Base-by-base conservation (phyloP, 2,113 vertebrate genomes). In the Pelmatolapia mariae region DNA sequence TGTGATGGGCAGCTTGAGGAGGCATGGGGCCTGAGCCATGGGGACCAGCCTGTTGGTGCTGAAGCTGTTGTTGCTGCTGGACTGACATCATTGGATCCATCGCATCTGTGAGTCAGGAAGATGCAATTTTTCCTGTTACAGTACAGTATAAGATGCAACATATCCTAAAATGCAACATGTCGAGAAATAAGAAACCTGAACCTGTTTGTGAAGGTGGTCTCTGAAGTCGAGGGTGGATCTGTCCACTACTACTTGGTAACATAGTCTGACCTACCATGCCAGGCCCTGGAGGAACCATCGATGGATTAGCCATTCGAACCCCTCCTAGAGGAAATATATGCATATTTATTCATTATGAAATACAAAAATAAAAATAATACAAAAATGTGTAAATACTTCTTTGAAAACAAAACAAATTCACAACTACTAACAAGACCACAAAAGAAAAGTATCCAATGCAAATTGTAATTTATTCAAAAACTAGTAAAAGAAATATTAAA, bases 151-250 rank as follows among this genome's bases (percentile, higher is more conserved):
- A 50, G 8, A 9, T 3, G 2, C 6, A 59, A 81, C 12, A 76
- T 61, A 24, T 40, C 80, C 10, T 57, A 53, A 83, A 68, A 33
- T 19, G 26, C 8, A 36, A 68, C 10, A 57, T 86, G 22, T 53
- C 57, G 12, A 54, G 81, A 84, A 88, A 83, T 33, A 85, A 84
- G 33, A 83, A 36, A 68, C 7, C 10, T 91, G 84, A 96, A 99
- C 99, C 98, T 97, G 98, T 96, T 91, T 99, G 98, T 82, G 97
- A 96, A 86, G 97, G 90, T 87, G 98, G 98, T 91, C 98, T 97
- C 81, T 96, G 96, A 88, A 97, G 93, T 90, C 98, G 97, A 61
- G 98, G 96, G 85, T 98, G 98, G 93, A 99, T 96, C 88, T 99
- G 98, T 94, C 97, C 96, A 95, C 94, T 97, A 93, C 96, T 94